Evolutionary conservation across 2,797 vertebrate genomes (phyloP).

Genomic region (Lithobates pipiens): DNA sequence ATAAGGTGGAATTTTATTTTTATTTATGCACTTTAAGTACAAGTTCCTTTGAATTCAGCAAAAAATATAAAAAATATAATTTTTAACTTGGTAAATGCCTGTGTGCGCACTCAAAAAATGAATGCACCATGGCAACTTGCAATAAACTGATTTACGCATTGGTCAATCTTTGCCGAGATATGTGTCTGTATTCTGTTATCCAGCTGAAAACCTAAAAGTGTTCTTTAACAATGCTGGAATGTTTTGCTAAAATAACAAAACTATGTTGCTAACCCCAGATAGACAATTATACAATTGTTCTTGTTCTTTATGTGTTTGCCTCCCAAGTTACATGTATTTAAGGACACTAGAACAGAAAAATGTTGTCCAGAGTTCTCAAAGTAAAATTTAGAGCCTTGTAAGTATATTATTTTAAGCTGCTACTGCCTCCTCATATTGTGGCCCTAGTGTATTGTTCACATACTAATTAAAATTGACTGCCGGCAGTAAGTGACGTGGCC

Average conservation of each 20-base stretch:
- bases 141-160: not conserved
- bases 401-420: conserved; percentile 2
- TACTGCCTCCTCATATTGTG: not conserved
- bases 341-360: not conserved
- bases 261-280: not conserved
- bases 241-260: not conserved
- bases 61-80: too few species aligned
- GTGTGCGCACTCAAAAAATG: not conserved
- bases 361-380: too few species aligned
- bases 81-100: too few species aligned
- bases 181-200: not conserved
- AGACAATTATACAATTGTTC: not conserved
- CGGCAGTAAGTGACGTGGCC: not conserved
- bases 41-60: too few species aligned
- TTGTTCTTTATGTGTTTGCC: not conserved
- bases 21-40: too few species aligned
- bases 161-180: not conserved
- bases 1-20: too few species aligned
- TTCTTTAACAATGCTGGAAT: not conserved
- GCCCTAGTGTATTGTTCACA: not conserved
- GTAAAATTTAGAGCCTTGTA: not conserved
- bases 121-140: not conserved
- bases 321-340: not conserved
- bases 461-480: not conserved
- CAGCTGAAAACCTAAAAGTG: not conserved